A percentile compares a stretch with the other conserved stretches of the same genome.
These are phyloP conservation scores for Oikopleura vanhoeffeni DNA, from an alignment of 23 tunicate species.

Conservation along the genomic window DNA sequence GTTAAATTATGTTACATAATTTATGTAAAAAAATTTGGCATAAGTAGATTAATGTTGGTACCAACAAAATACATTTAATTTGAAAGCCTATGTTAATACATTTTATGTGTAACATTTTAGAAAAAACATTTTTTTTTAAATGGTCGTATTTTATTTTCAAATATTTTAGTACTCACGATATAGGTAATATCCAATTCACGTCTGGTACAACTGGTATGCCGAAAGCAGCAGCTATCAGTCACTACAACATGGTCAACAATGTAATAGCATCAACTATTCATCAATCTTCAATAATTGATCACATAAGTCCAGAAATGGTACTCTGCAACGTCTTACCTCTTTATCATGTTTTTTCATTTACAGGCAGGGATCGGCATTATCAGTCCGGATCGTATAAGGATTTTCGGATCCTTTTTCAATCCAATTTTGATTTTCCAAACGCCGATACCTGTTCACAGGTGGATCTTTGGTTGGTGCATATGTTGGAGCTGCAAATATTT, in stretches of 20 bases:
- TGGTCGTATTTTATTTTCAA: too few species aligned
- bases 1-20: too few species aligned
- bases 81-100: too few species aligned
- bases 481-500: background rate
- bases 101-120: too few species aligned
- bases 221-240: background rate
- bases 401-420: too few species aligned
- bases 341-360: background rate
- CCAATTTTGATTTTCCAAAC: background rate
- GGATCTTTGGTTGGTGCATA: background rate
- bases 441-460: too few species aligned
- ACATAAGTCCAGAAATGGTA: background rate
- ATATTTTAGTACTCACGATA: background rate
- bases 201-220: slow-evolving; percentile 15
- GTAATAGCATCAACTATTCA: background rate
- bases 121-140: too few species aligned
- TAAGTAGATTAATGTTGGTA: too few species aligned
- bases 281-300: background rate
- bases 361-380: background rate
- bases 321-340: background rate
- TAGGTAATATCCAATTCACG: background rate
- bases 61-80: too few species aligned
- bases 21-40: too few species aligned
- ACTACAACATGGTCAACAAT: background rate
- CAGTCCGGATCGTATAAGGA: too few species aligned